Conservation (phyloP, 2,888 invertebrate species). For the Conchocele bisecta region DNA sequence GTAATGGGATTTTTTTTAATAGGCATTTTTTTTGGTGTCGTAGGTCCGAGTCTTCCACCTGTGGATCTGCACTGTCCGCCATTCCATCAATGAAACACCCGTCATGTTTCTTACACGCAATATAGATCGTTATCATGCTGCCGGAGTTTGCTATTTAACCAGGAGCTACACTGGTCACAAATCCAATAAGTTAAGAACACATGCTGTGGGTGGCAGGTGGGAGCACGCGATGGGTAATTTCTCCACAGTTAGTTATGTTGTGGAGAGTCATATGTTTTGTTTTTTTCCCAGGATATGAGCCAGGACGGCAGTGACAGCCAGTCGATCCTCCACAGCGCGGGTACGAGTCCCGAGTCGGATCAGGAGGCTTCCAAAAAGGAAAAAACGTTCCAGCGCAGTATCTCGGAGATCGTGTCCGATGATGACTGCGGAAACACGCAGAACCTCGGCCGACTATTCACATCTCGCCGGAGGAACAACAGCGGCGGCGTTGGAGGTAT, state of each 20-base stretch:
- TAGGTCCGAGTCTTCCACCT: no score
- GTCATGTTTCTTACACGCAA: no score
- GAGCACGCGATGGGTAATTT: no score
- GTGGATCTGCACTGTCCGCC: no score
- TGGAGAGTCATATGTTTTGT: neutral
- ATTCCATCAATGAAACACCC: no score
- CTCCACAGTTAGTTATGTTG: neutral
- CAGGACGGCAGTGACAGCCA: conserved; percentile 23
- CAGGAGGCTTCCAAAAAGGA: conserved; percentile 68
- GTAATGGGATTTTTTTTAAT: no score
- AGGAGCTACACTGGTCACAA: no score
- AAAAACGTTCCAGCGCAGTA: conserved; percentile 79
- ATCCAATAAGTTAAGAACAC: no score
- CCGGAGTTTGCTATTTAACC: no score
- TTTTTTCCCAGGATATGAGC: conserved; percentile 36
- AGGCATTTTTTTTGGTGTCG: no score
- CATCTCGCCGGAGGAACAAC: conserved; percentile 85
- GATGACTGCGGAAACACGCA: conserved; percentile 66
- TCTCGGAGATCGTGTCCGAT: conserved; percentile 79
- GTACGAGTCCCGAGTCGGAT: conserved; percentile 78
- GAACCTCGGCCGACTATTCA: conserved; percentile 62
- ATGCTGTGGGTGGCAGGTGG: no score
- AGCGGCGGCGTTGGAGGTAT: conserved; percentile 86
- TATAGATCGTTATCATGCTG: no score
- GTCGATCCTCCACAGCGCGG: conserved; percentile 71